Evolutionary conservation across 2,888 invertebrate species (phyloP).

Genomic region (Eumacrocentrus americanus): DNA sequence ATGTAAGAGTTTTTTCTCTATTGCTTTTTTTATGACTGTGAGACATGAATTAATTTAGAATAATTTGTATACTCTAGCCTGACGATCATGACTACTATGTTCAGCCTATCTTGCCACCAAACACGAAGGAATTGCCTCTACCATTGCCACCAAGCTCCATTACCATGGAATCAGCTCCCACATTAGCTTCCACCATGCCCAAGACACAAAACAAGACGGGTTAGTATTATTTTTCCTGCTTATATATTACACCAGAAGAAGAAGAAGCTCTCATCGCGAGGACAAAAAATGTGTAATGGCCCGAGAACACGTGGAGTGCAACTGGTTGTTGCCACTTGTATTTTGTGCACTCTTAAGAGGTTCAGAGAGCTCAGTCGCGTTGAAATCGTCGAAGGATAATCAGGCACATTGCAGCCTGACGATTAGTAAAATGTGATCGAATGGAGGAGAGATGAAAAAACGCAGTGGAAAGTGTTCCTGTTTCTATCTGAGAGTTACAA

Average conservation of each 20-base stretch:
- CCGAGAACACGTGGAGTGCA: slow-evolving; percentile 48
- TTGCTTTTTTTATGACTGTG: no score
- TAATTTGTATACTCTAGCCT: slow-evolving; percentile 39
- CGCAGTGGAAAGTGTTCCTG: slow-evolving; percentile 55
- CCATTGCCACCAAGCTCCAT: slow-evolving; percentile 48
- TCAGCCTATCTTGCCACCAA: slow-evolving; percentile 35
- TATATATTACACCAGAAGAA: no score
- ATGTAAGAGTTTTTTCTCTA: no score
- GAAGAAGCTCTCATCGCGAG: no score
- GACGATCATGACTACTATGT: slow-evolving; percentile 45
- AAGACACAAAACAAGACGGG: slow-evolving; percentile 24
- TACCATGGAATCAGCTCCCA: slow-evolving; percentile 32
- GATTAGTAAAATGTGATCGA: slow-evolving; percentile 1
- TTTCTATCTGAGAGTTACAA: slow-evolving; percentile 52
- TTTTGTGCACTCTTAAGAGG: slow-evolving; percentile 1
- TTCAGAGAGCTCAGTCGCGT: slow-evolving; percentile 9
- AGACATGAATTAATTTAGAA: not conserved
- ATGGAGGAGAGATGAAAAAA: slow-evolving; percentile 14
- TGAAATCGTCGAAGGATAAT: not conserved
- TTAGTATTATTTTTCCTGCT: no score
- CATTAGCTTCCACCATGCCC: slow-evolving; percentile 31
- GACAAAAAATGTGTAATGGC: slow-evolving; percentile 16
- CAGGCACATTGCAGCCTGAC: no score
- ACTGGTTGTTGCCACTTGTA: slow-evolving; percentile 40
- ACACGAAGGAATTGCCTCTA: slow-evolving; percentile 39